These are phyloP conservation scores for Lamproptera curius DNA, from an alignment of 2,888 invertebrate genomes.

Conservation along the genomic window DNA sequence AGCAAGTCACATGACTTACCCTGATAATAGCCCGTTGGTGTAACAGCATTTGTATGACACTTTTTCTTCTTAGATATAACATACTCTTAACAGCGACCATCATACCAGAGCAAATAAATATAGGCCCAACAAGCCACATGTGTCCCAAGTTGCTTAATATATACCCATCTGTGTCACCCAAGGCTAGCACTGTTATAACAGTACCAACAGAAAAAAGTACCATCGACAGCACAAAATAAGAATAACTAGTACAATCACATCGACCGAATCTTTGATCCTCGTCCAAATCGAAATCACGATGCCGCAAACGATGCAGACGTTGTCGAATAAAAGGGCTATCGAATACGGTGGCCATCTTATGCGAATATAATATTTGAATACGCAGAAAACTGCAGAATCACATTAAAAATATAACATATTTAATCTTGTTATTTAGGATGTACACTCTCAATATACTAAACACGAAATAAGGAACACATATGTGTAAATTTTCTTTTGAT, in stretches of 20 bases:
- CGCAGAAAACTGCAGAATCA: constrained; percentile 33
- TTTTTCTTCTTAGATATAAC: constrained; percentile 81
- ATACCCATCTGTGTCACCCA: constrained; percentile 79
- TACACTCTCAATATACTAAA: not conserved
- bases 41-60: constrained; percentile 81
- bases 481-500: constrained; percentile 13
- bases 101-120: constrained; percentile 82
- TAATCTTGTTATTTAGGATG: constrained; percentile 3
- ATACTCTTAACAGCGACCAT: constrained; percentile 84
- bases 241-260: constrained; percentile 83
- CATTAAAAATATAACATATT: constrained; percentile 26
- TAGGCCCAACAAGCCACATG: constrained; percentile 83
- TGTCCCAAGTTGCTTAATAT: constrained; percentile 80
- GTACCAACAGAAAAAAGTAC: constrained; percentile 81
- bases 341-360: constrained; percentile 80
- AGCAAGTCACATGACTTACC: constrained; percentile 52
- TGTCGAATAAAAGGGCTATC: constrained; percentile 80
- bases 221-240: constrained; percentile 80
- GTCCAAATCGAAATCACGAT: constrained; percentile 78
- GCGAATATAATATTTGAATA: constrained; percentile 27
- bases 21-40: constrained; percentile 80
- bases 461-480: constrained; percentile 6
- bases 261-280: constrained; percentile 80
- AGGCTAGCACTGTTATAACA: constrained; percentile 80
- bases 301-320: constrained; percentile 77